A percentile compares a stretch with the other conserved stretches of the same genome.
Conservation (phyloP, 2,888 invertebrate genomes). For the Drosophila emarginata region DNA sequence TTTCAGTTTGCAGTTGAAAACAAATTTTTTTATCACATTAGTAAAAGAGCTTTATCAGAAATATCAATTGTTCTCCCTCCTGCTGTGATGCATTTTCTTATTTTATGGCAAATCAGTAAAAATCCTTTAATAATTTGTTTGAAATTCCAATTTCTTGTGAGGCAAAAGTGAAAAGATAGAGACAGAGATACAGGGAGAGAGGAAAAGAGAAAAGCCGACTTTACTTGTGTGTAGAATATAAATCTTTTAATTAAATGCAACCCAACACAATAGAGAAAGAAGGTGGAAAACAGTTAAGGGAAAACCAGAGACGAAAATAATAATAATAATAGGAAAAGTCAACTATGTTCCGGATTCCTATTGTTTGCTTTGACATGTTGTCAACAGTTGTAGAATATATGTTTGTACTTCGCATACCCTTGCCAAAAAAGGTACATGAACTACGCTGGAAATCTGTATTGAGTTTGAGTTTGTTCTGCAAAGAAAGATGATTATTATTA, state of each 20-base stretch:
- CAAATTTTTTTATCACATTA: too few relatives aligned
- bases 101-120: background rate
- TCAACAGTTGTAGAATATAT: constrained; percentile 40
- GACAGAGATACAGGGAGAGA: background rate
- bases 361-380: constrained; percentile 55
- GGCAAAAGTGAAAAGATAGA: background rate
- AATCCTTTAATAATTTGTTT: background rate
- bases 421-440: background rate
- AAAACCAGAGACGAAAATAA: constrained; percentile 5
- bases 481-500: too few relatives aligned
- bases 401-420: background rate
- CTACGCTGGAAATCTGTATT: background rate
- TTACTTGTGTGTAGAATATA: background rate
- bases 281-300: background rate
- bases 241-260: constrained; percentile 2
- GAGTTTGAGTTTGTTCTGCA: too few relatives aligned
- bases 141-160: background rate
- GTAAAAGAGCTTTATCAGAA: background rate
- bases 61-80: background rate
- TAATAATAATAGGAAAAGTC: background rate
- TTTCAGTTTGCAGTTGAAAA: background rate
- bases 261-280: background rate
- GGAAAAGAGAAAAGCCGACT: background rate
- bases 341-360: constrained; percentile 24
- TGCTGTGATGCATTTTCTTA: background rate